A percentile compares a stretch with the other conserved stretches of the same genome.
Conservation (phyloP, 2,113 vertebrate species). For the Orthonyx spaldingii region DNA sequence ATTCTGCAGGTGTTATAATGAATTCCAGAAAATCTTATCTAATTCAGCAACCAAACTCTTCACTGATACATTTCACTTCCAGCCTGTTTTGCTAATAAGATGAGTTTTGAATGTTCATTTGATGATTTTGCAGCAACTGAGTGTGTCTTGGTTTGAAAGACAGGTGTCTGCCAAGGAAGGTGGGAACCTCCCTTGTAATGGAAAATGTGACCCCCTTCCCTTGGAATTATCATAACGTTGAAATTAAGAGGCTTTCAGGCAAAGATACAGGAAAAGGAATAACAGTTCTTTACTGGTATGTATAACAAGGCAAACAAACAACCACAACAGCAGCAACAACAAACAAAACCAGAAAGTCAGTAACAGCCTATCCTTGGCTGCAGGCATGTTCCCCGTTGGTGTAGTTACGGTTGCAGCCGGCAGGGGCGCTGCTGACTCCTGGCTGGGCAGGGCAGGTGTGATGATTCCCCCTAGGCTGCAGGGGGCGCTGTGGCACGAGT, state of each 20-base stretch:
- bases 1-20: neutral
- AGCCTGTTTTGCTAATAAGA: neutral
- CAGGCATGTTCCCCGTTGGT: neutral
- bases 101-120: neutral
- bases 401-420: neutral
- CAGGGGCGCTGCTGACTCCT: neutral
- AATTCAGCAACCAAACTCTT: neutral
- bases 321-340: neutral
- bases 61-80: neutral
- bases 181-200: neutral
- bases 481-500: neutral
- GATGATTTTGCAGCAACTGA: neutral
- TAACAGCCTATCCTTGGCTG: too few relatives aligned
- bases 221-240: neutral
- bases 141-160: neutral
- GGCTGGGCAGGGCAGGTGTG: too few relatives aligned
- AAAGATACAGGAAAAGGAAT: neutral
- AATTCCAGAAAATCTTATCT: neutral
- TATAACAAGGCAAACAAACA: neutral
- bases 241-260: neutral
- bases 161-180: neutral
- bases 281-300: neutral
- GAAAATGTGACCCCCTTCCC: neutral
- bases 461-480: neutral
- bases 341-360: too few relatives aligned